Conservation (phyloP, 2,113 vertebrate genomes). For the Rhineura floridana region DNA sequence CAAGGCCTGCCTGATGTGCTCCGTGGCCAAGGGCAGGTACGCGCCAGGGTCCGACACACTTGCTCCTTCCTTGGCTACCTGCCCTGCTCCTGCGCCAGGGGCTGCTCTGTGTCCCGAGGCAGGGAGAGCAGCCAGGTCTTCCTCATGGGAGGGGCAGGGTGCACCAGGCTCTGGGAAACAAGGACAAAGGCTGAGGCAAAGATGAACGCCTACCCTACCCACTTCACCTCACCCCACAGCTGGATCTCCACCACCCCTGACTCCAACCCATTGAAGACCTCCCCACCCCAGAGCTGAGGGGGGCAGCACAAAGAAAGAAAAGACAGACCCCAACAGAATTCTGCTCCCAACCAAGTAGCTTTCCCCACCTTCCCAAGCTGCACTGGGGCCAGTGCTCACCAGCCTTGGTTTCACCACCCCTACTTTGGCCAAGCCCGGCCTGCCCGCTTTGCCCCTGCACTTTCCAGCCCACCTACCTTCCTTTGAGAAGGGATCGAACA, state of each 20-base stretch:
- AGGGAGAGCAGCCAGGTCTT: conserved; percentile 38
- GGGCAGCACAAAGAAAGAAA: too few relatives aligned
- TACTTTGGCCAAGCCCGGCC: too few relatives aligned
- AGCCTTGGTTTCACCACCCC: too few relatives aligned
- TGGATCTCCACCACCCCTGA: too few relatives aligned
- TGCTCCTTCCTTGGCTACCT: conserved; percentile 37
- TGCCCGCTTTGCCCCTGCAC: too few relatives aligned
- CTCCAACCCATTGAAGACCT: too few relatives aligned
- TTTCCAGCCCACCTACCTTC: conserved; percentile 72
- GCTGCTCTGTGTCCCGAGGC: not conserved
- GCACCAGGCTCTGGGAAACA: not conserved
- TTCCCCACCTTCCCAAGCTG: not conserved
- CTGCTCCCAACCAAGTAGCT: too few relatives aligned
- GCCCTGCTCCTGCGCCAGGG: conserved; percentile 38
- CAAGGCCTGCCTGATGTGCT: conserved; percentile 79
- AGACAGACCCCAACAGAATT: too few relatives aligned
- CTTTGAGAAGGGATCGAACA: conserved; percentile 89
- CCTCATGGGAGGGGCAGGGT: conserved; percentile 37
- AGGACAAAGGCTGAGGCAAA: not conserved
- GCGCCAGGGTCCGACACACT: conserved; percentile 22
- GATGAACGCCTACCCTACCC: not conserved
- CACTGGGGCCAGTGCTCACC: not conserved
- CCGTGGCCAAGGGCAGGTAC: conserved; percentile 77
- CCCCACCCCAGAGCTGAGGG: too few relatives aligned
- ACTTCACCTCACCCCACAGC: not conserved